These are phyloP conservation scores for Synergus umbraculus DNA, from an alignment of 2,888 invertebrate species.

Conservation along the genomic window DNA sequence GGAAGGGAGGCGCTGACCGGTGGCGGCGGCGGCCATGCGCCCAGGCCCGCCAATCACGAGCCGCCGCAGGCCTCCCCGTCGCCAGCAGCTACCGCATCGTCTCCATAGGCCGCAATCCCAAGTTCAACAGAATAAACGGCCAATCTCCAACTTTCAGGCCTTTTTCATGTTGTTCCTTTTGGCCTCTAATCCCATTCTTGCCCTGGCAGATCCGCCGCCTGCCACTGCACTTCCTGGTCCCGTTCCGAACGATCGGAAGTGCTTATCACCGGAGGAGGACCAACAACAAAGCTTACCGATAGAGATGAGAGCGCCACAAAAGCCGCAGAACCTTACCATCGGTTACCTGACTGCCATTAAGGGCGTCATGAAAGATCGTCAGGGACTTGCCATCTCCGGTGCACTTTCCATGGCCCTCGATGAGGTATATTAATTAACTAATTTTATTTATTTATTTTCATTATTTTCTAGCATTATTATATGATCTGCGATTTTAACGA, in stretches of 20 bases:
- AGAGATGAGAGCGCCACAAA: conserved; percentile 52
- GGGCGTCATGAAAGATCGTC: conserved; percentile 87
- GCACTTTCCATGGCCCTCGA: conserved; percentile 93
- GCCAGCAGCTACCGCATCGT: conserved; percentile 64
- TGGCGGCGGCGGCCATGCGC: conserved; percentile 82
- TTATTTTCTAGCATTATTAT: no score
- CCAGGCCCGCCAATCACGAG: conserved; percentile 79
- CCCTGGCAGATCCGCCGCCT: conserved; percentile 61
- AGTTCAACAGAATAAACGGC: conserved; percentile 44
- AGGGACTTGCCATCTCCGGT: conserved; percentile 93
- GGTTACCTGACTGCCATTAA: conserved; percentile 92
- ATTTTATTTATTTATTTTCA: no score
- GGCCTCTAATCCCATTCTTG: conserved; percentile 72
- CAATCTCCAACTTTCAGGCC: conserved; percentile 46
- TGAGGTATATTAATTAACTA: conserved; percentile 81
- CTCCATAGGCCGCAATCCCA: conserved; percentile 45
- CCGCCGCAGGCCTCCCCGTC: conserved; percentile 78
- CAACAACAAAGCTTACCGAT: conserved; percentile 46
- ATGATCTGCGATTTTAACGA: no score
- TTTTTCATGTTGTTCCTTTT: conserved; percentile 71
- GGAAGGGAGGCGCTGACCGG: conserved; percentile 75
- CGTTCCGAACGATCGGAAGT: conserved; percentile 48
- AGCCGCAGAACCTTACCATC: conserved; percentile 82
- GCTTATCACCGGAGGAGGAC: conserved; percentile 44
- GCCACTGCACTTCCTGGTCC: conserved; percentile 51